Conservation (phyloP, 1,140 invertebrate species). For the Cotesia chilonis region DNA sequence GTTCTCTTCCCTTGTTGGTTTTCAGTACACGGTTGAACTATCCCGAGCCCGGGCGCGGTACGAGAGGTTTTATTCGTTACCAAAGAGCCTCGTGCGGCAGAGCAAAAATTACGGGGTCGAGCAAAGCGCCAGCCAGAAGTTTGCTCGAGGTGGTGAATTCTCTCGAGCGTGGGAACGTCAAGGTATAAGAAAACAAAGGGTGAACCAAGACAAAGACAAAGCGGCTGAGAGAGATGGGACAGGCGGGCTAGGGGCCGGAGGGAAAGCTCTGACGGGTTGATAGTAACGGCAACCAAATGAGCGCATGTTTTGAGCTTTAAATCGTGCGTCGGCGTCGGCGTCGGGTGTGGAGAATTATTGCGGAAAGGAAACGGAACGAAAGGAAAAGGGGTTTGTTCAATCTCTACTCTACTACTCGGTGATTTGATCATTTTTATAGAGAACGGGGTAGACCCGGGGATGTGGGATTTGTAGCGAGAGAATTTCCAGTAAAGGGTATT, state of each 20-base stretch:
- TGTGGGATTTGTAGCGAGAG: not conserved
- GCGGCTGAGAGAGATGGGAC: not conserved
- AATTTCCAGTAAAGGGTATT: conserved; percentile 6
- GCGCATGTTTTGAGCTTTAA: not conserved
- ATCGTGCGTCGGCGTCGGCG: not conserved
- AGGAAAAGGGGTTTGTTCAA: no score
- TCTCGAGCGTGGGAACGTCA: conserved; percentile 36
- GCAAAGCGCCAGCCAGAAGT: conserved; percentile 18
- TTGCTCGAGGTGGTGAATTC: conserved; percentile 30
- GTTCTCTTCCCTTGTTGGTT: not conserved
- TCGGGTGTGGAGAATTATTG: no score
- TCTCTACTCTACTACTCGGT: no score
- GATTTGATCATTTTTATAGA: no score
- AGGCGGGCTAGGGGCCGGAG: no score
- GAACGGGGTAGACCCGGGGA: not conserved
- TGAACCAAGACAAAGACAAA: not conserved
- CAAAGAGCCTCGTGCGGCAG: conserved; percentile 33
- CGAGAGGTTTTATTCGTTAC: conserved; percentile 31
- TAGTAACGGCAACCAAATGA: no score
- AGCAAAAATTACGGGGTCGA: conserved; percentile 37
- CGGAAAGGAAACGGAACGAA: no score
- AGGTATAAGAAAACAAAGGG: conserved; percentile 28
- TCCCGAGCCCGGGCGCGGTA: conserved; percentile 20
- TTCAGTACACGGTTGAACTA: conserved; percentile 20
- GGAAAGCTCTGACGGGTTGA: no score